Evolutionary conservation across 2,888 invertebrate genomes (phyloP), one percentile per base, ranked within the genome.

Genomic region (Tiphia femorata): DNA sequence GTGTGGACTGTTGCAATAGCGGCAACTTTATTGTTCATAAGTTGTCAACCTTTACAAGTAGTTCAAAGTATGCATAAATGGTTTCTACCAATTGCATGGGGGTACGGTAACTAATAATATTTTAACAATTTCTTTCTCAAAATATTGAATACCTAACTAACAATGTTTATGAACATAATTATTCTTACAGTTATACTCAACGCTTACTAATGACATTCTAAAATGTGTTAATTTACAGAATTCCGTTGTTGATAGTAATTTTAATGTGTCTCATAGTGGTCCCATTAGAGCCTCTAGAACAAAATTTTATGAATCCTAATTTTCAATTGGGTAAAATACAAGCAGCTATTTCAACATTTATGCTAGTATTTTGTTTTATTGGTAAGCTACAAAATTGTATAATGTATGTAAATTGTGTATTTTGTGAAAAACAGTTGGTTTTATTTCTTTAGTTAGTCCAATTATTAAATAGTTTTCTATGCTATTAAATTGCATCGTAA

Each of bases 1-100:
- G 85, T 95, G 48, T 96, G 95, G 94, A 94, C 95, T 0, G 91
- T 92, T 6, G 90, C 94, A 75, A 85, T 96, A 53, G 93, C 96
- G 1, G 87, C 94, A 27, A 90, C 91, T 4, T 81, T 97, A 27
- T 87, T 96, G 23, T 91, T 96, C 81, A 84, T 96, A 49, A 90
- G 95, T 56, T 92, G 92, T 58, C 89, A 93, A 52, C 95, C 95
- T 60, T 86, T 95, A 2, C 92, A 94, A 74, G 94, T 92, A 81
- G 91, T 95, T 52, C 84, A 93, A 21, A 90, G 91, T 44, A 79
- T 95, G 1, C 91, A 92, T 84, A 92, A 92, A 0, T 85, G 88
- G 72, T 89, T 92, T 81, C 86, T 89, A 51, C 77, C 86, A 1
- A 69, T 87, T 38, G 88, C 88, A 61, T 89, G 87, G 87, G 88